A percentile compares a stretch with the other conserved stretches of the same genome.
Conservation (phyloP, 2,888 invertebrate species). For the Nemapogon koenigi region DNA sequence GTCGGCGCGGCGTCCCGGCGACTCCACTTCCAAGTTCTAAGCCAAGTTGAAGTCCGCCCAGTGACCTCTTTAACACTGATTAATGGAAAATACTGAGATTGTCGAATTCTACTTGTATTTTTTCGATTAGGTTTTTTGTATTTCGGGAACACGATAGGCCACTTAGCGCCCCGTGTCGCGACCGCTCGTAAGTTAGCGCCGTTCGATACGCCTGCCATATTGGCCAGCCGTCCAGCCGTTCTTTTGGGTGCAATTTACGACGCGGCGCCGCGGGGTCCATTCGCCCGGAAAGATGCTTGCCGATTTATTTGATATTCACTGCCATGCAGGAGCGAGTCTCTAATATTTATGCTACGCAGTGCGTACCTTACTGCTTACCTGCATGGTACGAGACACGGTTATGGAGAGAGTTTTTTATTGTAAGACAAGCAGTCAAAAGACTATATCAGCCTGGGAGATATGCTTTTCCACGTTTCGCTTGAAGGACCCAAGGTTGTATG, state of each 20-base stretch:
- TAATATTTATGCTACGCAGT: constrained; percentile 48
- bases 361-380: no score
- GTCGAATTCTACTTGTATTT: constrained; percentile 27
- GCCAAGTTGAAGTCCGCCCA: not conserved
- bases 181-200: constrained; percentile 48
- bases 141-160: constrained; percentile 58
- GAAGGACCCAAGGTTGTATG: no score
- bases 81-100: constrained; percentile 32
- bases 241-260: constrained; percentile 56
- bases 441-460: no score
- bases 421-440: no score
- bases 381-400: no score
- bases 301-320: constrained; percentile 39
- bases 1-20: constrained; percentile 1
- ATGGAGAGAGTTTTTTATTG: no score
- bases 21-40: constrained; percentile 17
- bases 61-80: constrained; percentile 33
- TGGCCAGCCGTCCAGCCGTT: constrained; percentile 26
- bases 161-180: constrained; percentile 53
- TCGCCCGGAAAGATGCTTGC: constrained; percentile 40
- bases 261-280: constrained; percentile 37
- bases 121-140: constrained; percentile 39
- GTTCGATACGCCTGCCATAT: constrained; percentile 52
- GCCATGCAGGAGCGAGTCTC: constrained; percentile 50
- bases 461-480: no score